phyloP scores from a whole-genome alignment of 2,113 vertebrate species.

The Prietella phreatophila region DNA sequence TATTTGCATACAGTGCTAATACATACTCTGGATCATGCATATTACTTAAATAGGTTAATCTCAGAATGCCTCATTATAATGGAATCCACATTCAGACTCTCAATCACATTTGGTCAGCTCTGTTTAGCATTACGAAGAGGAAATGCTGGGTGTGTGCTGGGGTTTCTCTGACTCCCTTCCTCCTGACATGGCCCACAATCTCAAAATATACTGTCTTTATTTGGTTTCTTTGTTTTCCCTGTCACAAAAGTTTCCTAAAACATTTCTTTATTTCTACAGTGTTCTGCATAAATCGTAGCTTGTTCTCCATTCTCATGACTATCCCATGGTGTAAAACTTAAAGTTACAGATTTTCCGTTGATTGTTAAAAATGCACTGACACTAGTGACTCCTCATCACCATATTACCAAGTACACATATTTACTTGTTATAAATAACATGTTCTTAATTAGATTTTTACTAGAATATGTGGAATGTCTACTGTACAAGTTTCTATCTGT shows the following conservation, averaged over 20 bases:
- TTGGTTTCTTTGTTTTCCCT: constrained; percentile 1
- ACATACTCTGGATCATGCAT: not conserved
- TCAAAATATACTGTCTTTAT: constrained; percentile 38
- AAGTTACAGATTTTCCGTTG: not conserved
- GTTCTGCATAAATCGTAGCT: not conserved
- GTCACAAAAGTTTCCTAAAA: constrained; percentile 8
- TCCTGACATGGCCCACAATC: constrained; percentile 6
- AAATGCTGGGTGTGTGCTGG: constrained; percentile 47
- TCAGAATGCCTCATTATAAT: constrained; percentile 8
- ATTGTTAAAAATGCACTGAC: not conserved
- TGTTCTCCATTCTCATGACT: not conserved
- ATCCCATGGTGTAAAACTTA: not conserved
- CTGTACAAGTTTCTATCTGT: not conserved
- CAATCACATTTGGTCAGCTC: not conserved
- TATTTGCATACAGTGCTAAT: not conserved
- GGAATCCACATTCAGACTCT: constrained; percentile 17
- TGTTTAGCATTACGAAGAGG: not conserved
- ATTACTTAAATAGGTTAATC: not conserved
- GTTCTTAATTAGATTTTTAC: not conserved
- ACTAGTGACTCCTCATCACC: not conserved
- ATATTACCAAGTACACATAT: not conserved
- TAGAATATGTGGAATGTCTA: not conserved
- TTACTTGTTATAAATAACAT: not conserved
- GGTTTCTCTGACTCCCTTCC: constrained; percentile 19
- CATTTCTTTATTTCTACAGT: not conserved